Percentiles rank a stretch among this genome's conserved stretches.
Conservation (phyloP, 2,113 vertebrate species). For the Pan paniscus region DNA sequence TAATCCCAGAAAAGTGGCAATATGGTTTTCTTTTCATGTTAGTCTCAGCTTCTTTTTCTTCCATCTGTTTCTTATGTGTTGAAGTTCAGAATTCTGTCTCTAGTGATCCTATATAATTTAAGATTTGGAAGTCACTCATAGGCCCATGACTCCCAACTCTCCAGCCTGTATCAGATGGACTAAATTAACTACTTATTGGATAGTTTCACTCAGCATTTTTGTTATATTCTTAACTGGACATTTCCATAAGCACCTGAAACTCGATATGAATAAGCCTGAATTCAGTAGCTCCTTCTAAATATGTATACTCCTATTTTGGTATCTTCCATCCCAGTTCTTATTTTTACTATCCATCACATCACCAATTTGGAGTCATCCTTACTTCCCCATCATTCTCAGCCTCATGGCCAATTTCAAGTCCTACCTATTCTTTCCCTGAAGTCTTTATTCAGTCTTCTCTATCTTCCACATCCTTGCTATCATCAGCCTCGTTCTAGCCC, state of each 20-base stretch:
- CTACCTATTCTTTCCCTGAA: background rate
- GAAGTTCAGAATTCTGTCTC: constrained; percentile 5
- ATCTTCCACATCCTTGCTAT: background rate
- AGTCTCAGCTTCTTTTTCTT: constrained; percentile 38
- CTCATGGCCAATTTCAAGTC: background rate
- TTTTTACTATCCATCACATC: background rate
- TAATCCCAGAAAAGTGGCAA: background rate
- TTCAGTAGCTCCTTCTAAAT: background rate
- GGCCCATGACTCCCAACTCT: background rate
- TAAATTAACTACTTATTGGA: background rate
- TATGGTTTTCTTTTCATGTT: constrained; percentile 50
- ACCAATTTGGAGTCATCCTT: background rate
- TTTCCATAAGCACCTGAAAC: background rate
- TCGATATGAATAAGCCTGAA: background rate
- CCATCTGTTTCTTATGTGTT: constrained; percentile 27
- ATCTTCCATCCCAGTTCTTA: background rate
- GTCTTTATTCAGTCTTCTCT: background rate
- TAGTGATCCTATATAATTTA: background rate
- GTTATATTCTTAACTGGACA: background rate
- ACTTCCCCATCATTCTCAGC: background rate
- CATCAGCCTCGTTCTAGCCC: background rate
- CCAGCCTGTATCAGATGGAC: background rate
- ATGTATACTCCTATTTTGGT: background rate
- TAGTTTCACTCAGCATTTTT: background rate
- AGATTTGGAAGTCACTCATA: background rate